Conservation (phyloP, 2,113 vertebrate species). For the Thamnaconus septentrionalis region DNA sequence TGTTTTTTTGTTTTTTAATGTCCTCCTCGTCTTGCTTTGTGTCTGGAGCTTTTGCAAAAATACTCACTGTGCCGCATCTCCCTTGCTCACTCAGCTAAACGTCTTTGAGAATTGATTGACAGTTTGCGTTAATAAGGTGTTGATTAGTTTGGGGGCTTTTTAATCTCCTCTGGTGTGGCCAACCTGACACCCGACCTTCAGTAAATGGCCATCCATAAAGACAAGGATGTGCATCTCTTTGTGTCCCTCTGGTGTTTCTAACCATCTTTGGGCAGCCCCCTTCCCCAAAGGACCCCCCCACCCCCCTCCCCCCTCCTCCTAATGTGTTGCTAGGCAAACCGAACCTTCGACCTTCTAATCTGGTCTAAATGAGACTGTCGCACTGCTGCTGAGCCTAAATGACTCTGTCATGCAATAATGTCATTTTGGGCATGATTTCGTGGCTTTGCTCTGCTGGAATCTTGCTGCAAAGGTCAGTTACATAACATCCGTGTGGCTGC, state of each 20-base stretch:
- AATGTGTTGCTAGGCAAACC: conserved; percentile 49
- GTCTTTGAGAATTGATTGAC: background rate
- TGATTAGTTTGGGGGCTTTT: conserved; percentile 8
- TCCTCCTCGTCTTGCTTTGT: conserved; percentile 7
- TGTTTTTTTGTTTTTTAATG: background rate
- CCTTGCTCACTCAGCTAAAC: background rate
- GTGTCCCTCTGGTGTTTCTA: conserved; percentile 40
- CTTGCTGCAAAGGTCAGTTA: conserved; percentile 53
- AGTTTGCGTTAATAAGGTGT: conserved; percentile 5
- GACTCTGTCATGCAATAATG: conserved; percentile 52
- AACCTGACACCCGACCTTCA: background rate
- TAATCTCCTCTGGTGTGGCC: conserved; percentile 1
- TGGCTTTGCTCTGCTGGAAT: conserved; percentile 51
- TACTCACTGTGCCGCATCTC: background rate
- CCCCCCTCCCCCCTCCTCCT: background rate
- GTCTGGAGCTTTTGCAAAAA: conserved; percentile 22
- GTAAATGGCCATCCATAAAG: conserved; percentile 11
- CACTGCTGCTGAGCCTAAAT: conserved; percentile 6
- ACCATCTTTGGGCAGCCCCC: conserved; percentile 77
- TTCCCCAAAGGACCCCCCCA: conserved; percentile 14
- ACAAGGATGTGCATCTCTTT: conserved; percentile 15
- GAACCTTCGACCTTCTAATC: conserved; percentile 68
- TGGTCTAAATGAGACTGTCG: conserved; percentile 56
- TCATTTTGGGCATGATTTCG: conserved; percentile 56
- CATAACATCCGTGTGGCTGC: conserved; percentile 45